Conservation (phyloP, 2,113 vertebrate genomes). For the Hippopotamus amphibius region DNA sequence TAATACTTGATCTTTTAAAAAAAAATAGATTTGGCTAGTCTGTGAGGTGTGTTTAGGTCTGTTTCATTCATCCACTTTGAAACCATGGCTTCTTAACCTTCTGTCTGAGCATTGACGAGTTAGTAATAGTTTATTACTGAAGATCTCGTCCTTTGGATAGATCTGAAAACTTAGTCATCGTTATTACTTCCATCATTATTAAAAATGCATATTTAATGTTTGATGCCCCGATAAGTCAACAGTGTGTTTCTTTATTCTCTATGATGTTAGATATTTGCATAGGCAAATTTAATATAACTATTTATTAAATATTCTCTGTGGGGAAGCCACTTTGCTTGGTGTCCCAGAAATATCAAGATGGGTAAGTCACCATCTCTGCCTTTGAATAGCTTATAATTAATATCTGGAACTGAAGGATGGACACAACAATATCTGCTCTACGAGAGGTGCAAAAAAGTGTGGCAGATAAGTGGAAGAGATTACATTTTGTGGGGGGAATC, state of each 20-base stretch:
- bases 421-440: not conserved
- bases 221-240: not conserved
- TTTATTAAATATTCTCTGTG: constrained; percentile 18
- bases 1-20: not conserved
- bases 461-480: not conserved
- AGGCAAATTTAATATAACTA: not conserved
- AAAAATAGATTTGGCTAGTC: not conserved
- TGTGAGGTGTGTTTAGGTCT: not conserved
- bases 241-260: not conserved
- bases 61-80: not conserved
- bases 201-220: constrained; percentile 23
- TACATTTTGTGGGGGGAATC: not conserved
- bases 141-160: not conserved
- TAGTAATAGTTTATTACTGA: not conserved
- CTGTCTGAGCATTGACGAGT: not conserved
- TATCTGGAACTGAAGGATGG: not conserved
- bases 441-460: not conserved
- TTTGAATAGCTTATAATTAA: constrained; percentile 16
- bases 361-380: not conserved
- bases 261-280: not conserved
- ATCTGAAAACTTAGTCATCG: not conserved
- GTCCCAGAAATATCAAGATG: not conserved
- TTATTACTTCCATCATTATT: not conserved
- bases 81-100: constrained; percentile 1
- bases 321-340: not conserved